A percentile compares a stretch with the other conserved stretches of the same genome.
Evolutionary conservation across 92 coral and sea anemone species (phyloP).

Genomic region (Zoanthus gigantus): DNA sequence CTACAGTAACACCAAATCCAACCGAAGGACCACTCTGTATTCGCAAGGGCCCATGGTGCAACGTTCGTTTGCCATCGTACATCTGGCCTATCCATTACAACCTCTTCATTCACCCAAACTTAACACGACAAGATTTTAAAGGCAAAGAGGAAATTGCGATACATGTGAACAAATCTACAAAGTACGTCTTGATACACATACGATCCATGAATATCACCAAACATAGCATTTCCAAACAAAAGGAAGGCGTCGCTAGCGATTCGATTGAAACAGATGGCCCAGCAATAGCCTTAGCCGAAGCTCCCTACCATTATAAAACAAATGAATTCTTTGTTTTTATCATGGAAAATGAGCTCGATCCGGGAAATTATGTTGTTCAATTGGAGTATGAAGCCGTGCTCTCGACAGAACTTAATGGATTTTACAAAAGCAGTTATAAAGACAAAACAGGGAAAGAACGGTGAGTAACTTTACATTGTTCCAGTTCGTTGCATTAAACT

Average conservation of each 20-base stretch:
- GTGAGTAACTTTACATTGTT: conserved; percentile 39
- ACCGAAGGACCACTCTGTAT: conserved; percentile 53
- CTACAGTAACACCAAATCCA: conserved; percentile 39
- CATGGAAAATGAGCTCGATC: conserved; percentile 56
- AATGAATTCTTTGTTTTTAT: conserved; percentile 80
- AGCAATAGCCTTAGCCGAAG: conserved; percentile 46
- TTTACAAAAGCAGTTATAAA: conserved; percentile 80
- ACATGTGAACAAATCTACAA: conserved; percentile 60
- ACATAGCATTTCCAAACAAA: conserved; percentile 52
- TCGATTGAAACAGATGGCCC: conserved; percentile 53
- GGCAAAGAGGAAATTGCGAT: conserved; percentile 68
- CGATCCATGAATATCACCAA: conserved; percentile 75
- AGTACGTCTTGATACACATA: conserved; percentile 75
- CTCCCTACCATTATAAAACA: conserved; percentile 58
- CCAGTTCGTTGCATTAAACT: neutral
- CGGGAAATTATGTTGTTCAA: conserved; percentile 71
- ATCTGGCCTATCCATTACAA: conserved; percentile 83
- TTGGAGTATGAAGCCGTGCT: conserved; percentile 72
- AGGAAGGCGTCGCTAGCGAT: conserved; percentile 22
- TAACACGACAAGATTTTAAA: conserved; percentile 64
- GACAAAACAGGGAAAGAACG: conserved; percentile 65
- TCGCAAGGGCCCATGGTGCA: conserved; percentile 82
- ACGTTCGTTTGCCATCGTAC: conserved; percentile 72
- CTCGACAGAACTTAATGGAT: conserved; percentile 80
- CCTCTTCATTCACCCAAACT: conserved; percentile 68